Evolutionary conservation across 2,888 invertebrate species (phyloP), one percentile per base, ranked within the genome.

Genomic region (Norana najaformis): DNA sequence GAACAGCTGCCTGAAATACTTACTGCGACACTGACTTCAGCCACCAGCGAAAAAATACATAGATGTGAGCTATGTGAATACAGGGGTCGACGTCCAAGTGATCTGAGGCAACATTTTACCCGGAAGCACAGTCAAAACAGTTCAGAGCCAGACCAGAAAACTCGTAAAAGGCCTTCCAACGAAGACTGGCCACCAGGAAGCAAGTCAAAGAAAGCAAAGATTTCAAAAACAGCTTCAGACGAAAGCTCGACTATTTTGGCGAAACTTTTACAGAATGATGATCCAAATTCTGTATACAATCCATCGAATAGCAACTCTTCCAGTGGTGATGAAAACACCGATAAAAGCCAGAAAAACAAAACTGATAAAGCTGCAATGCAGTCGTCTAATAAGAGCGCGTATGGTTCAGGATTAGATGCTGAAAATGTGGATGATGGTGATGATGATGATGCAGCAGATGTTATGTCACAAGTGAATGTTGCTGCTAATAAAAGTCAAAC

Each of bases 281-380:
- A 85, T 37, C 85, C 85, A 85, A 85, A 85, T 85, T 85, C 35
- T 85, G 85, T 85, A 14, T 85, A 85, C 85, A 85, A 85, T 35
- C 85, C 85, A 23, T 85, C 36, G 37, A 85, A 35, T 35, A 39
- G 35, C 39, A 38, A 18, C 30, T 38, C 38, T 88, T 37, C 88
- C 38, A 38, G 34, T 36, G 88, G 37, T 13, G 30, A 30, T 8
- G 30, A 88, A 8, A 38, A 30, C 34, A 38, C 23, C 37, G 47
- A 16, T 20, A 88, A 39, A 47, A 38, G 41, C 30, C 37, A 88
- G 39, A 47, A 88, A 39, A 88, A 38, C 18, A 37, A 36, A 36
- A 37, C 38, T 14, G 23, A 30, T 23, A 88, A 36, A 88, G 37
- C 13, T 30, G 38, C 36, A 11, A n/a, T 38, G 35, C n/a, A 53